phyloP scores from a whole-genome alignment of 2,888 invertebrate species.

The Ophion ellenae region DNA sequence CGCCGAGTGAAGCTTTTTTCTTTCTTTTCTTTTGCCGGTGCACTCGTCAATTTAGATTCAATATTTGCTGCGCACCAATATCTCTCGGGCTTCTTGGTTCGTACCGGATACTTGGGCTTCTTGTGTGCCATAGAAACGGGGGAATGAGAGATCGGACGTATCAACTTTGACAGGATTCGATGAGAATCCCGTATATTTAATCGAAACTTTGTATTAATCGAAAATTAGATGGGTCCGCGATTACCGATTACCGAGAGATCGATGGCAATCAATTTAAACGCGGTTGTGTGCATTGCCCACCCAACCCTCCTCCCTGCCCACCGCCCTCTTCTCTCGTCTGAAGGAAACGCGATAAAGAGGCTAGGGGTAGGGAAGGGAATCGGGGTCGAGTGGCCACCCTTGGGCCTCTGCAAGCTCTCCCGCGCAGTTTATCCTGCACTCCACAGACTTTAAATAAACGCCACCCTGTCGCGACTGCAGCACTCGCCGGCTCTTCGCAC shows the following conservation, averaged over 20 bases:
- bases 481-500: no score
- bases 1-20: constrained; percentile 2
- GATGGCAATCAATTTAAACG: constrained; percentile 31
- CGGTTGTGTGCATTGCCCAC: constrained; percentile 1
- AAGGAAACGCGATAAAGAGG: constrained; percentile 18
- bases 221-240: constrained; percentile 43
- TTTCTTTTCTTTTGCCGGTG: constrained; percentile 8
- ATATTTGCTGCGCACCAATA: constrained; percentile 37
- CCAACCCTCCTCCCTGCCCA: background rate
- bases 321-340: constrained; percentile 6
- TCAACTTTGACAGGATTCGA: background rate
- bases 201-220: constrained; percentile 35
- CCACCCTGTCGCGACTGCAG: background rate
- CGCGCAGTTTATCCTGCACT: constrained; percentile 43
- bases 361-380: constrained; percentile 45
- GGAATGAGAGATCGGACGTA: constrained; percentile 5
- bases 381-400: constrained; percentile 70
- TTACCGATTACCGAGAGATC: constrained; percentile 48
- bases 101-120: background rate
- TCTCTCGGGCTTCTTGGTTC: background rate
- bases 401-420: constrained; percentile 48
- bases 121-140: background rate
- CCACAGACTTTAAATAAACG: constrained; percentile 49
- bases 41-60: constrained; percentile 1
- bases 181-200: constrained; percentile 11